Base-by-base conservation (phyloP, 2,888 invertebrate species). In the Neoascia interrupta region DNA sequence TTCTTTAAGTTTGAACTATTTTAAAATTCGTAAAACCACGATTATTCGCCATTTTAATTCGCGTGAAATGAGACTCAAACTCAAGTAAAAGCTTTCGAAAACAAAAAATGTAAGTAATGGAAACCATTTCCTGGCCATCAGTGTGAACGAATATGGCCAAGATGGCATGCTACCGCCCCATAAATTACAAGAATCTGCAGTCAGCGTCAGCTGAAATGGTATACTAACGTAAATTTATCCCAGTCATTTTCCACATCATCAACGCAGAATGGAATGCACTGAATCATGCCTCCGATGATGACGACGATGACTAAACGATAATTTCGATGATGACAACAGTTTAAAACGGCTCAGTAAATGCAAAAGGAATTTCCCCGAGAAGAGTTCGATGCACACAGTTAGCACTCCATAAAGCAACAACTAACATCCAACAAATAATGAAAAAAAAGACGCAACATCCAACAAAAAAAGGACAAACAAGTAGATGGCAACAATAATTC, bases 251-350 rank as follows among this genome's bases (percentile, higher is more conserved):
- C 28, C 41, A 56, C 13, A 28, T 19, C 28, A 39, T 28, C 23
- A 37, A 26, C 28, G 28, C 31, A 28, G 13, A 26, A 56, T 3
- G 11, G 19, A 41, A 31, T 19, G 10, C 28, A 19, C 11, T 56
- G 56, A 41, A 56, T 41, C 56, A 31, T 28, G 39, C 28, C 19
- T 15, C 11, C 23, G 15, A 36, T 37, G 23, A 53, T 49, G 37
- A 53, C 23, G 37, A 37, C 15, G 41, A 18, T 13, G 15, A 37
- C 16, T 37, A 16, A 3, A 11, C 41, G 28, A 47, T 60, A 45
- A 47, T 45, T 60, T 26, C 45, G 26, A 47, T 47, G 45, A 47
- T 60, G 45, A 60, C 45, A 36, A 47, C 45, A 36, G 34, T 60
- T 58, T 15, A 23, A 58, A 56, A 31, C 19, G 56, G 21, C 15